Base-by-base conservation (phyloP, 2,113 vertebrate species). In the Formicarius rufipectus region DNA sequence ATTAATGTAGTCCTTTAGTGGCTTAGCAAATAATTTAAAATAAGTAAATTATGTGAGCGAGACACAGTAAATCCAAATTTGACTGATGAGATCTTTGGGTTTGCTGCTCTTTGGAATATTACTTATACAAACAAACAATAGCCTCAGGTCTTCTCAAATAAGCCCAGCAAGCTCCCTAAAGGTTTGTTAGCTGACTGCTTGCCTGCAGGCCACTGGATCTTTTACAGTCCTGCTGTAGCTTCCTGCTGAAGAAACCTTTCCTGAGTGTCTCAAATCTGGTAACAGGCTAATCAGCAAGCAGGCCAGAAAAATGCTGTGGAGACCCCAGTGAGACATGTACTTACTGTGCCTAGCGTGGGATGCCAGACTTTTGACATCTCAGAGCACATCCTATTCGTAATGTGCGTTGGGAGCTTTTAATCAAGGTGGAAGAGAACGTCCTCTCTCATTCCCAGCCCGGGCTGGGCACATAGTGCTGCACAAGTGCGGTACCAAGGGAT, bases 371-470 rank as follows among this genome's bases (percentile, higher is more conserved):
- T 30, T 84, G 87, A 94, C 89, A 96, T 24, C 39, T 75, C 66
- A 47, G 81, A 84, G 94, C 84, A 96, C 78, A 71, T 77, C 84
- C 90, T 77, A 56, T 94, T 96, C 95, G 49, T 50, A 63, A 90
- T 44, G 25, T 53, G 79, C 78, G 33, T 92, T 63, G 84, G 52
- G 74, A 91, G 56, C 72, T 59, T 87, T 52, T 84, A 82, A 90
- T 85, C 79, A 68, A 89, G 86, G 60, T 22, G 11, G 22, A 78
- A 14, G 37, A 15, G 55, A 62, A 52, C 1, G 14, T 86, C 23
- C 59, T 93, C 35, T 58, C 78, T 89, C 42, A 79, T 85, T 71
- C 81, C 30, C 5, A 60, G 45, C n/a, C 71, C 85, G 83, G 20
- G 42, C 49, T 84, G 69, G 30, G 30, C 2, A 1, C 35, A 24